Evolutionary conservation across 2,888 invertebrate genomes (phyloP).

Genomic region (Drosophila histrio): DNA sequence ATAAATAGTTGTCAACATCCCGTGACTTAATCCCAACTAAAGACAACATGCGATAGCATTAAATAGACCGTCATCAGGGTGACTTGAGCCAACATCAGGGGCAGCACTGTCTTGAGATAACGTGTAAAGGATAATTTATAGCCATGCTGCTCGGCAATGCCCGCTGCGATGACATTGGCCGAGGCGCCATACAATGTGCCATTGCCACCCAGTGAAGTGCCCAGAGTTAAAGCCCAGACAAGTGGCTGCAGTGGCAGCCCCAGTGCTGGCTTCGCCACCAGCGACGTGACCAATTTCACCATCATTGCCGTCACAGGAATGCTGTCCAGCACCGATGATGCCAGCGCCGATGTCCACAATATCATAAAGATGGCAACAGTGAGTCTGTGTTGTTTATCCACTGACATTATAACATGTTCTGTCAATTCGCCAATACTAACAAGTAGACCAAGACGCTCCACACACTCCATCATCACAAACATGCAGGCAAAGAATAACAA

Average conservation of each 20-base stretch:
- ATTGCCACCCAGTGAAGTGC: slow-evolving; percentile 95
- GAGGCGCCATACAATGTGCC: slow-evolving; percentile 96
- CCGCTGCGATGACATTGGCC: slow-evolving; percentile 95
- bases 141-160: slow-evolving; percentile 96
- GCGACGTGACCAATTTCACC: slow-evolving; percentile 90
- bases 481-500: slow-evolving; percentile 84
- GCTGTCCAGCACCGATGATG: slow-evolving; percentile 95
- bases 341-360: slow-evolving; percentile 94
- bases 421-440: slow-evolving; percentile 91
- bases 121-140: slow-evolving; percentile 93
- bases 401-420: slow-evolving; percentile 87
- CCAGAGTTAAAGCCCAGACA: slow-evolving; percentile 94
- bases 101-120: slow-evolving; percentile 94
- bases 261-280: slow-evolving; percentile 88
- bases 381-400: slow-evolving; percentile 87
- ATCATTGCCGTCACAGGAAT: slow-evolving; percentile 97
- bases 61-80: slow-evolving; percentile 89
- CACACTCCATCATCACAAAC: slow-evolving; percentile 86
- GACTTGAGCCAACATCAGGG: slow-evolving; percentile 91
- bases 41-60: slow-evolving; percentile 88
- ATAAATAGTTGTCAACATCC: not conserved
- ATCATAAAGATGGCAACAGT: slow-evolving; percentile 91
- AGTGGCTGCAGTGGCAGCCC: slow-evolving; percentile 91
- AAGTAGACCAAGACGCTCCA: slow-evolving; percentile 91
- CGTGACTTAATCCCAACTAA: slow-evolving; percentile 82